Percentiles rank a stretch among this genome's conserved stretches.
These are phyloP conservation scores for Lateolabrax maculatus DNA, from an alignment of 2,797 vertebrate species.

Conservation along the genomic window DNA sequence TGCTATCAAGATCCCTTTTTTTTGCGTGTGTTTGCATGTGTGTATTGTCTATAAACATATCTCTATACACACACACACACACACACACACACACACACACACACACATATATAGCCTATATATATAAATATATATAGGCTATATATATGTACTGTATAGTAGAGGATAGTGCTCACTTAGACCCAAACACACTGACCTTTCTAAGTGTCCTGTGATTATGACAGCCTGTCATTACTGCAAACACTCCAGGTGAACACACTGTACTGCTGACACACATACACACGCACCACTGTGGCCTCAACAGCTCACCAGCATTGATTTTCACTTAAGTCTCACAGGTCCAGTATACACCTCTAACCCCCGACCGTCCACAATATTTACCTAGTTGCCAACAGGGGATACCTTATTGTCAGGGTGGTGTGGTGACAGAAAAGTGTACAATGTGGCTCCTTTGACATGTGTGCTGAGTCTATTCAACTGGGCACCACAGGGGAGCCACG, in stretches of 20 bases:
- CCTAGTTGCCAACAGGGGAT: constrained; percentile 80
- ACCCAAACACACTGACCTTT: constrained; percentile 74
- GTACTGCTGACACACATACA: constrained; percentile 36
- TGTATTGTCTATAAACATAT: constrained; percentile 18
- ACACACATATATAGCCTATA: no score
- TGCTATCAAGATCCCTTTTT: not conserved
- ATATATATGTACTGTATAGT: constrained; percentile 1
- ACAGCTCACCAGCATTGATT: constrained; percentile 81
- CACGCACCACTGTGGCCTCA: constrained; percentile 55
- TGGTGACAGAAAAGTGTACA: constrained; percentile 77
- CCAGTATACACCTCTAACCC: constrained; percentile 77
- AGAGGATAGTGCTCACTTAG: constrained; percentile 53
- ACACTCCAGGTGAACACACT: constrained; percentile 68
- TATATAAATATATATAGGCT: not conserved
- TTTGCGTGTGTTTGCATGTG: constrained; percentile 10
- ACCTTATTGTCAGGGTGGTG: constrained; percentile 75
- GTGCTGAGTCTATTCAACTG: constrained; percentile 75
- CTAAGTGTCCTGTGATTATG: constrained; percentile 74
- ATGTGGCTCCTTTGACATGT: constrained; percentile 77
- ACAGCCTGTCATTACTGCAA: constrained; percentile 77
- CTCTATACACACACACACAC: no score
- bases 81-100: no score
- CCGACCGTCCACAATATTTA: constrained; percentile 82
- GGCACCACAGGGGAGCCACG: constrained; percentile 68
- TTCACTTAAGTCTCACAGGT: constrained; percentile 83